Evolutionary conservation across 2,888 invertebrate genomes (phyloP).

Genomic region (Nowickia ferox): DNA sequence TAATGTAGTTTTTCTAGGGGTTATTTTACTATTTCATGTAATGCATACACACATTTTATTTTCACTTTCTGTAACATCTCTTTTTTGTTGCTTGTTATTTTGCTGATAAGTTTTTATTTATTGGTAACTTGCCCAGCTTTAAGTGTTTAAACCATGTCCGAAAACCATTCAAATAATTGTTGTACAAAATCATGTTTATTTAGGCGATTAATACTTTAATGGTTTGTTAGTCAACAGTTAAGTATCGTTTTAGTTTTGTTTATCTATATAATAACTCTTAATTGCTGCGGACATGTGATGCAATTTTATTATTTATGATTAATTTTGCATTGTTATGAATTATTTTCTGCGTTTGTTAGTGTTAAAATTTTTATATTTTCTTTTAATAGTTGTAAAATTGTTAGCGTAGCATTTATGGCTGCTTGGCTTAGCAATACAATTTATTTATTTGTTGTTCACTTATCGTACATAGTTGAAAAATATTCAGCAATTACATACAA

Average conservation of each 20-base stretch:
- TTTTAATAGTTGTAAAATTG: neutral
- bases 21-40: slow-evolving; percentile 27
- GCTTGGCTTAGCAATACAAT: neutral
- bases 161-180: slow-evolving; percentile 69
- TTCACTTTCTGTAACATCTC: slow-evolving; percentile 50
- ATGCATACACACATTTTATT: slow-evolving; percentile 38
- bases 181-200: slow-evolving; percentile 51
- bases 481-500: too few relatives aligned
- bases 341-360: neutral
- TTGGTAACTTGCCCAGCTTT: slow-evolving; percentile 20
- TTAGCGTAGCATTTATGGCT: too few relatives aligned
- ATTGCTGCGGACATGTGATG: slow-evolving; percentile 53
- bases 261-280: slow-evolving; percentile 23
- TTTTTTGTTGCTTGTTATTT: neutral
- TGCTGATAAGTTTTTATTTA: neutral
- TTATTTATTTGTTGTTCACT: neutral
- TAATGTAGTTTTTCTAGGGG: slow-evolving; percentile 42
- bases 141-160: slow-evolving; percentile 58
- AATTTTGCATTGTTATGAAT: neutral
- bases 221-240: slow-evolving; percentile 44
- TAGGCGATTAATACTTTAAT: slow-evolving; percentile 37
- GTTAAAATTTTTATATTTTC: neutral
- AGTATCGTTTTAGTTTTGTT: slow-evolving; percentile 15
- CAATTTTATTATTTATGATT: slow-evolving; percentile 30
- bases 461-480: neutral